Evolutionary conservation across 2,113 vertebrate species (phyloP).

Genomic region (Passer domesticus): DNA sequence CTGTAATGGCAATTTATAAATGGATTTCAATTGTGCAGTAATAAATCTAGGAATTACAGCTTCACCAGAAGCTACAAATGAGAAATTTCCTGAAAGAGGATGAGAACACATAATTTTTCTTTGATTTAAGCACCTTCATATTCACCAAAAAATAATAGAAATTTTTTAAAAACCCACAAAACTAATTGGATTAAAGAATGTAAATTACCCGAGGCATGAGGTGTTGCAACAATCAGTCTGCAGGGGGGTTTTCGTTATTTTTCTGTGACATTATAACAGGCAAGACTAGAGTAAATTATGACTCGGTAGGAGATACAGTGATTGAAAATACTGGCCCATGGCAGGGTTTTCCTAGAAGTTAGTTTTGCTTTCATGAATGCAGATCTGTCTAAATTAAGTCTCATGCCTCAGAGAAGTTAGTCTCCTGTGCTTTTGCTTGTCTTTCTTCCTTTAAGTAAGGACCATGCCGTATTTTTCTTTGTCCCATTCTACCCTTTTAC

Average conservation of each 20-base stretch:
- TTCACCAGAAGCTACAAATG: background rate
- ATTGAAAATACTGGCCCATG: background rate
- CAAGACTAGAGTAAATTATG: background rate
- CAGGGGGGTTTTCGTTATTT: background rate
- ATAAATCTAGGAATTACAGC: background rate
- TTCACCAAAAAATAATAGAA: background rate
- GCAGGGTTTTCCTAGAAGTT: background rate
- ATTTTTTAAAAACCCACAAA: accelerated
- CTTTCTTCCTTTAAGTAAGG: background rate
- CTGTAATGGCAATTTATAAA: background rate
- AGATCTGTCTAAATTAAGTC: background rate
- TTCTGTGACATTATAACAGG: background rate
- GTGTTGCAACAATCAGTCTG: background rate
- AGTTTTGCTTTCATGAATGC: background rate
- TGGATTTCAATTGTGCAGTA: background rate
- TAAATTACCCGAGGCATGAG: background rate
- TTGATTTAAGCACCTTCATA: background rate
- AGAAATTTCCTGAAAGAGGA: background rate
- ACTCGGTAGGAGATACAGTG: background rate
- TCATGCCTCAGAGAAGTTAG: background rate
- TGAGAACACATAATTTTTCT: background rate
- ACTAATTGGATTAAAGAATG: background rate
- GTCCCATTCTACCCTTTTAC: background rate
- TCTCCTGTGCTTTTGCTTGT: background rate
- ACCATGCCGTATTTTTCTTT: background rate